Evolutionary conservation across 2,797 vertebrate species (phyloP).

Genomic region (Hypotaenidia okinawae): DNA sequence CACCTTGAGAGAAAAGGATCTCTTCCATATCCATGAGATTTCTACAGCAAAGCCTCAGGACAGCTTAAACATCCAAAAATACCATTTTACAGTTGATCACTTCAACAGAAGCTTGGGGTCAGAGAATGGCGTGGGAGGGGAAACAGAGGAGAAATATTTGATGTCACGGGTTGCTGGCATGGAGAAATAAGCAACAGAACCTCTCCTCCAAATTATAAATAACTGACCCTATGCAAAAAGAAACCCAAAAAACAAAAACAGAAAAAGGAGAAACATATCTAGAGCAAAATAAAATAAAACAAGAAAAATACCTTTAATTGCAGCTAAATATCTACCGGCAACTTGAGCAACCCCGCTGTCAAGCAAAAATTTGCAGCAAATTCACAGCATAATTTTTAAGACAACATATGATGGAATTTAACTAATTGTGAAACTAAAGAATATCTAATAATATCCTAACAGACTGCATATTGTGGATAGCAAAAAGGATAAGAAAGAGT

Average conservation of each 20-base stretch:
- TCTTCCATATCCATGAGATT: background rate
- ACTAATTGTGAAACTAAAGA: background rate
- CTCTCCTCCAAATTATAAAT: conserved; percentile 26
- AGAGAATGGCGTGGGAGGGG: conserved; percentile 58
- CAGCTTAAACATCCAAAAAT: conserved; percentile 24
- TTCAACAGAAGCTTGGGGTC: conserved; percentile 51
- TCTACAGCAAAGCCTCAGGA: background rate
- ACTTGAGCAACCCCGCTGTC: background rate
- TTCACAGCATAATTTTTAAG: background rate
- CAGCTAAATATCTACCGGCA: background rate
- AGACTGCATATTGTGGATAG: background rate
- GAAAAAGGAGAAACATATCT: background rate
- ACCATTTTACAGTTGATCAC: conserved; percentile 31
- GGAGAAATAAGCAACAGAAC: conserved; percentile 5
- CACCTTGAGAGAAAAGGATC: background rate
- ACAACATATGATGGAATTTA: background rate
- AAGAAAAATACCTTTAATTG: background rate
- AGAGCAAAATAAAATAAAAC: background rate
- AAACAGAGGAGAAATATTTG: conserved; percentile 34
- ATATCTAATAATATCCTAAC: background rate
- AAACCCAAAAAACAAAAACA: background rate
- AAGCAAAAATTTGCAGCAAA: background rate
- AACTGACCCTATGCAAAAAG: background rate
- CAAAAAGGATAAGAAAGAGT: background rate
- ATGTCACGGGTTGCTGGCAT: conserved; percentile 22